Base-by-base conservation (phyloP, 2,888 invertebrate genomes). In the Eledona agricola region DNA sequence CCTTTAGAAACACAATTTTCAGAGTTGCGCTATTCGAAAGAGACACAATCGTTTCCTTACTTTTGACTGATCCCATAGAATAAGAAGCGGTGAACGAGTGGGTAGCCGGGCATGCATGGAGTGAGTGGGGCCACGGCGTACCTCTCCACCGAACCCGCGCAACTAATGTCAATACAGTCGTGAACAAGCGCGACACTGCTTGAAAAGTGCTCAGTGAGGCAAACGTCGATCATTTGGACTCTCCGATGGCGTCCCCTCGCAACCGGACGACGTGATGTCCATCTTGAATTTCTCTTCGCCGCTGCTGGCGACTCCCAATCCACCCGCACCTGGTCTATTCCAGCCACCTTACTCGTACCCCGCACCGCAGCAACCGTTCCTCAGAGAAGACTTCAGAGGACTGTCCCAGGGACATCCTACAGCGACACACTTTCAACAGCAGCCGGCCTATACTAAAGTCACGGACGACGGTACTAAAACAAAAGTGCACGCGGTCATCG, bases 401-500 rank as follows among this genome's bases (percentile, higher is more conserved):
- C 51, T 31, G 12, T 53, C 42, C 35, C 57, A 53, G 32, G 16
- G 23, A 7, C 42, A 31, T 16, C 37, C 11, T 4, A 22, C 35
- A 19, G 20, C 22, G 11, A 35, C 35, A 20, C 46, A 46, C n/a
- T 26, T 25, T 7, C 37, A 49, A 1, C 40, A 46, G n/a, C 62
- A 51, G 26, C 82, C 85, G 1, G 84, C 84, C 2, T 87, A 83
- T 68, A 86, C 86, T 6, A 82, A 84, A 65, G 87, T 87, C 26
- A 82, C 83, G 1, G 79, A 80, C 1, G 76, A 78, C 11, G 80
- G 80, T 1, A 78, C 76, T 51, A 85, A 78, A 65, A 79, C 53
- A 1, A 86, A 86, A 62, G 75, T 88, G 51, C 88, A 88, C 72
- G 87, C 88, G 2, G 84, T 88, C 11, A 78, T 88, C 35, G 88